Evolutionary conservation across 2,113 vertebrate species (phyloP), one percentile per base, ranked within the genome.

Genomic region (Phrynosoma platyrhinos): DNA sequence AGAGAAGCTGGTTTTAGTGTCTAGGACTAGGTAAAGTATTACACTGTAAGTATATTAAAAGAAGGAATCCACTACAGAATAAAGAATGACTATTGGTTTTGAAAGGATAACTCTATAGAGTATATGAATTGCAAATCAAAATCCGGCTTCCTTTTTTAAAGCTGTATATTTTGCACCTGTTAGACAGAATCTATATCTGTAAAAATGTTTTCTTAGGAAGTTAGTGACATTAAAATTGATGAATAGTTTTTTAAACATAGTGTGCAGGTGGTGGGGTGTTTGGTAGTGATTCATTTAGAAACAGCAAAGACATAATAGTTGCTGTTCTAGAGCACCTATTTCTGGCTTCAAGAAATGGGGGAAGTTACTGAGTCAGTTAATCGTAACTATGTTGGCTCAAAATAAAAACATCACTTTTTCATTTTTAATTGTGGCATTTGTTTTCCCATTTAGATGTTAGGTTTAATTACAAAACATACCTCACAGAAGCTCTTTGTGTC

Each of bases 361-460:
- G 40, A 25, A 72, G 82, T 79, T 90, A 92, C 91, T 1, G 0
- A 90, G 91, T 87, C 88, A 90, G 82, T 87, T 92, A 92, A 85
- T 81, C 92, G 90, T 83, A 94, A 93, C 90, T 42, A 92, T 91
- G 62, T 92, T 68, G 69, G 88, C 86, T 89, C 92, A 92, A 96
- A 94, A 95, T 93, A 95, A 89, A 87, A 69, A 58, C 32, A 77
- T 79, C 88, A 91, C 89, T 93, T 91, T 91, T 94, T 92, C 87
- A 92, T 95, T 94, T 93, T 94, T 96, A 95, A 96, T 95, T 95
- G 92, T 66, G 89, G 87, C 91, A 92, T 94, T 92, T 95, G 90
- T 89, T 95, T 91, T 88, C 84, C 80, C 52, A 89, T 91, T 94
- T 93, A 90, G 91, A 91, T 86, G 80, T 88, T 71, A 89, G 5